Percentiles rank a stretch among this genome's conserved stretches.
phyloP scores from a whole-genome alignment of 2,113 vertebrate species.

The Vulpes ferrilata region DNA sequence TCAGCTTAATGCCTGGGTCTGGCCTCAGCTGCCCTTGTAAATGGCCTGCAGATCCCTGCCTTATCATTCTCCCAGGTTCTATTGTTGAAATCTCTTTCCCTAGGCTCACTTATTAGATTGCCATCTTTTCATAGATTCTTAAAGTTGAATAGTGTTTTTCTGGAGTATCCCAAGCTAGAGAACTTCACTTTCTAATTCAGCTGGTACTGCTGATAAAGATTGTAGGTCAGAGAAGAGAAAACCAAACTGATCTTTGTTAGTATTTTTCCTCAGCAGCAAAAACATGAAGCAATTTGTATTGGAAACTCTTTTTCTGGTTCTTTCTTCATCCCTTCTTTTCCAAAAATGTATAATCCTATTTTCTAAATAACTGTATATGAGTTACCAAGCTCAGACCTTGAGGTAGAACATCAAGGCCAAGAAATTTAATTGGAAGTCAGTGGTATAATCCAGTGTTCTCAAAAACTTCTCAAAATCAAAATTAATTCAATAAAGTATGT shows the following conservation, averaged over 20 bases:
- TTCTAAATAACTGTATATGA: background rate
- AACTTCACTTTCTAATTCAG: slow-evolving; percentile 17
- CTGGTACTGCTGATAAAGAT: background rate
- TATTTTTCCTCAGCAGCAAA: slow-evolving; percentile 52
- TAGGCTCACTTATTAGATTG: background rate
- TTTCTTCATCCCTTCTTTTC: background rate
- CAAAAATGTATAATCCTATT: background rate
- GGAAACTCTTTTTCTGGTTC: background rate
- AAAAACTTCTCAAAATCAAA: slow-evolving; percentile 28
- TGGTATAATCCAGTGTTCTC: slow-evolving; percentile 1
- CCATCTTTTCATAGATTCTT: background rate
- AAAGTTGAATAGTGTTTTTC: background rate
- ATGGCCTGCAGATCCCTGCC: background rate
- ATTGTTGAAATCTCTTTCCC: background rate
- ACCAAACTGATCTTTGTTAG: slow-evolving; percentile 33
- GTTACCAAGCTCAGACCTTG: slow-evolving; percentile 17
- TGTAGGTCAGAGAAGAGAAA: slow-evolving; percentile 27
- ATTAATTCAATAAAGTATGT: background rate
- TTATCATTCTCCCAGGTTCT: background rate
- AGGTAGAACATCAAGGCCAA: background rate
- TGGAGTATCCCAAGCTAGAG: background rate
- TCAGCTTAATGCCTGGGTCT: background rate
- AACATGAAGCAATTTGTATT: background rate
- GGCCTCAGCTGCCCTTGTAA: background rate
- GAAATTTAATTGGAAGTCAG: background rate